Conservation (phyloP, 2,797 vertebrate species). For the Apogon talboti region DNA sequence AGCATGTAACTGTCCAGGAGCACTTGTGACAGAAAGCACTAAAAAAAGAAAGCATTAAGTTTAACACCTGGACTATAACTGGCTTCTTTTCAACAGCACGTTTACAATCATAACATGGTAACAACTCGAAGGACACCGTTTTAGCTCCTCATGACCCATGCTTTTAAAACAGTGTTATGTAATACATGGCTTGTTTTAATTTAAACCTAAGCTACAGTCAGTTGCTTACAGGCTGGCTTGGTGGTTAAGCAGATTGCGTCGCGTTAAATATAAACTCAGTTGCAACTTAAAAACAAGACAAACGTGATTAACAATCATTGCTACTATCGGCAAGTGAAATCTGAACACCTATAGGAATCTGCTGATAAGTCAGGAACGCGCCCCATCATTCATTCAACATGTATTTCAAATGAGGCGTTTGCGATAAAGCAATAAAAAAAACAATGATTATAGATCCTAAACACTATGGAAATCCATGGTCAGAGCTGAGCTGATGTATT, state of each 20-base stretch:
- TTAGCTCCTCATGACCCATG: neutral
- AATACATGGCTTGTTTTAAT: slow-evolving; percentile 43
- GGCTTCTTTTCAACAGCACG: neutral
- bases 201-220: slow-evolving; percentile 32
- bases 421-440: no score
- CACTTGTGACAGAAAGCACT: slow-evolving; percentile 32
- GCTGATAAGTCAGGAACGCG: neutral
- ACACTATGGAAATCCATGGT: neutral
- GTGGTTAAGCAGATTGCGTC: slow-evolving; percentile 43
- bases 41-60: slow-evolving; percentile 7
- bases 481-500: neutral
- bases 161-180: slow-evolving; percentile 31
- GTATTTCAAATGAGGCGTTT: no score
- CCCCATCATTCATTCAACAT: no score
- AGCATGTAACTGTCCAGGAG: slow-evolving; percentile 29
- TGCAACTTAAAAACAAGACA: neutral
- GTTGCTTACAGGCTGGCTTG: slow-evolving; percentile 24
- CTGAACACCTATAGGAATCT: neutral
- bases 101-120: no score
- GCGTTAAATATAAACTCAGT: slow-evolving; percentile 34
- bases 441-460: neutral
- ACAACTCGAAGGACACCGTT: neutral
- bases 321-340: neutral
- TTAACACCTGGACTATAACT: neutral
- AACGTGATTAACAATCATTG: neutral